These are phyloP conservation scores for Eulemur coronatus DNA, from an alignment of 2,797 vertebrate genomes.

Conservation along the genomic window DNA sequence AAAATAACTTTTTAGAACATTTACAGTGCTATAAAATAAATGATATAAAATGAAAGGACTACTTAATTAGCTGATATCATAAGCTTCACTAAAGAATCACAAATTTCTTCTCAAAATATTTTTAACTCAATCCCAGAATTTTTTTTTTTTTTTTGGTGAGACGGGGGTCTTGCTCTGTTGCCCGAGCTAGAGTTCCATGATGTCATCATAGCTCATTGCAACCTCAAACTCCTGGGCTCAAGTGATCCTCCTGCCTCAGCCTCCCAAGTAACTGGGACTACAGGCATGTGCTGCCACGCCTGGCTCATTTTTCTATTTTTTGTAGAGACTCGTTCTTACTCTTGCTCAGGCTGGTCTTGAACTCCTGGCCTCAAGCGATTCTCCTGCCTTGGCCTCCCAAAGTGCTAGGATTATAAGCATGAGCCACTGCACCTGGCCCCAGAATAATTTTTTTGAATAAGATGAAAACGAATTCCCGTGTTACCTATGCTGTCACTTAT, in stretches of 20 bases:
- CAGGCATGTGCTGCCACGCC: not conserved
- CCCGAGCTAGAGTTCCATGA: not conserved
- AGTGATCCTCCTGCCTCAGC: not conserved
- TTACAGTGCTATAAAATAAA: not conserved
- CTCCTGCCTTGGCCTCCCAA: not conserved
- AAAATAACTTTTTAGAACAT: slow-evolving; percentile 21
- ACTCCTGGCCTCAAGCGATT: not conserved
- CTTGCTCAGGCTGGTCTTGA: not conserved
- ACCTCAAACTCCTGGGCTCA: not conserved
- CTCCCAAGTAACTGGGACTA: not conserved
- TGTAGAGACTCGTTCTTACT: not conserved
- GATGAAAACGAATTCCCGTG: not conserved
- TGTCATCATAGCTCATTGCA: not conserved
- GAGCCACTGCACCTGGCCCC: not conserved
- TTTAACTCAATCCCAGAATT: slow-evolving; percentile 33
- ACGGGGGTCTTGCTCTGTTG: not conserved
- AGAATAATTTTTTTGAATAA: slow-evolving; percentile 27
- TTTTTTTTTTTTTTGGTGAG: not conserved
- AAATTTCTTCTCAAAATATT: slow-evolving; percentile 37
- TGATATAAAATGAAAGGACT: slow-evolving; percentile 10
- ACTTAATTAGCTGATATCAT: not conserved
- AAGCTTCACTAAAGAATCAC: slow-evolving; percentile 2
- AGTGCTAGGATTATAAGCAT: not conserved
- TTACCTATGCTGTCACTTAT: not conserved
- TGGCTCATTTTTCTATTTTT: not conserved